Evolutionary conservation across 2,797 vertebrate genomes (phyloP).

Genomic region (Cheirogaleus major): DNA sequence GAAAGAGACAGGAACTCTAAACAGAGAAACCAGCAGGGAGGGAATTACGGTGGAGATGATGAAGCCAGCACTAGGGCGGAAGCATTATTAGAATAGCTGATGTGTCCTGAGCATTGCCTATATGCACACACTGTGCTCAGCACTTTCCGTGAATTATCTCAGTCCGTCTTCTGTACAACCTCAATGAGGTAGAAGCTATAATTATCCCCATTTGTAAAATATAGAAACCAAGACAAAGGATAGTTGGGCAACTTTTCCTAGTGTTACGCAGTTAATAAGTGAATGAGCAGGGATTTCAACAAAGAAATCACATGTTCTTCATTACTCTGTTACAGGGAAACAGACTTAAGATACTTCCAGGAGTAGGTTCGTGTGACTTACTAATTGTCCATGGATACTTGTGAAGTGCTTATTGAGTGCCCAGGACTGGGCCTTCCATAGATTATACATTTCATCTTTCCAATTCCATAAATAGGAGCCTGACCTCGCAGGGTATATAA

Average conservation of each 20-base stretch:
- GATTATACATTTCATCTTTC: background rate
- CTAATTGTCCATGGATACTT: background rate
- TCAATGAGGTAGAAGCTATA: background rate
- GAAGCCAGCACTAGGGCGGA: no score
- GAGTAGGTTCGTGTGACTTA: background rate
- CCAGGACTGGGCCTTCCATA: background rate
- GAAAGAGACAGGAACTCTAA: background rate
- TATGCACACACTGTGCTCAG: background rate
- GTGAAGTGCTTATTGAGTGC: background rate
- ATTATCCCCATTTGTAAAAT: conserved; percentile 47
- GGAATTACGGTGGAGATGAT: background rate
- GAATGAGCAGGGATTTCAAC: background rate
- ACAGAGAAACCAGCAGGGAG: background rate
- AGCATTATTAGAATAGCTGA: background rate
- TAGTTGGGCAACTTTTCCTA: background rate
- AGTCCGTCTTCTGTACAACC: background rate
- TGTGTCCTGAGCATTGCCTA: background rate
- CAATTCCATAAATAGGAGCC: background rate
- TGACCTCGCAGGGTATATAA: background rate
- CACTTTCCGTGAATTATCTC: background rate
- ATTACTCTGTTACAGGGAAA: background rate
- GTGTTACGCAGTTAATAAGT: background rate
- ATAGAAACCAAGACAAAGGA: background rate
- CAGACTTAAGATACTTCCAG: background rate
- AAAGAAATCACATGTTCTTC: background rate